Conservation (phyloP, 92 coral and sea anemone genomes). For the Palythoa heliodiscus region DNA sequence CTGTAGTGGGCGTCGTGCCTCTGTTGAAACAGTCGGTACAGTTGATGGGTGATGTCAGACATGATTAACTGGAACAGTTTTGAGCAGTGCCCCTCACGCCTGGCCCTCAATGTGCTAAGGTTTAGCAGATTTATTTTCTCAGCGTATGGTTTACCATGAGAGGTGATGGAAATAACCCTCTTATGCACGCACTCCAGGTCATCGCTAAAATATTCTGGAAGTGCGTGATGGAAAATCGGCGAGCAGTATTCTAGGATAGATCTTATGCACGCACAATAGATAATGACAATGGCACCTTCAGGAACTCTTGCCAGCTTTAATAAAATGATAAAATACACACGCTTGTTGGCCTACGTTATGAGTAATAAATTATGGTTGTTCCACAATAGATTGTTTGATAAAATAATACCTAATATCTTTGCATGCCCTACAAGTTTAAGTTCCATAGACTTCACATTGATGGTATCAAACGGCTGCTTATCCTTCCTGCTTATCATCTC, state of each 20-base stretch:
- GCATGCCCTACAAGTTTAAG: too few species aligned
- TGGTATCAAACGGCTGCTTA: too few species aligned
- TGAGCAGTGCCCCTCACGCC: conserved; percentile 2
- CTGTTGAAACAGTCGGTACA: not conserved
- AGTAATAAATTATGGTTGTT: too few species aligned
- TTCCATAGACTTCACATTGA: too few species aligned
- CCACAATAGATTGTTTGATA: too few species aligned
- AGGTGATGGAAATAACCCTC: not conserved
- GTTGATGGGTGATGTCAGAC: not conserved
- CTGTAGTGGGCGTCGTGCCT: conserved; percentile 1
- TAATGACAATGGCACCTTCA: not conserved
- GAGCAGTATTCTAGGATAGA: too few species aligned
- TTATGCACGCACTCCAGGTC: not conserved
- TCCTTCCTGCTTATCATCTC: too few species aligned
- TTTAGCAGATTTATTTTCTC: not conserved
- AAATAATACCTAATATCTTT: too few species aligned
- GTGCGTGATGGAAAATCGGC: not conserved
- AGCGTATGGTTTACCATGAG: not conserved
- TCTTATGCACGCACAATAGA: not conserved
- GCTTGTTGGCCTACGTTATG: too few species aligned
- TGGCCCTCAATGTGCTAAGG: too few species aligned
- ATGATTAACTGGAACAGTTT: conserved; percentile 1
- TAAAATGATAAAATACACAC: too few species aligned
- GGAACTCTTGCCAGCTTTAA: not conserved
- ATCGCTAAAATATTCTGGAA: conserved; percentile 7